Conservation (phyloP, 53 echinoderm and acorn worm species). For the Hippasteria phrygiana region DNA sequence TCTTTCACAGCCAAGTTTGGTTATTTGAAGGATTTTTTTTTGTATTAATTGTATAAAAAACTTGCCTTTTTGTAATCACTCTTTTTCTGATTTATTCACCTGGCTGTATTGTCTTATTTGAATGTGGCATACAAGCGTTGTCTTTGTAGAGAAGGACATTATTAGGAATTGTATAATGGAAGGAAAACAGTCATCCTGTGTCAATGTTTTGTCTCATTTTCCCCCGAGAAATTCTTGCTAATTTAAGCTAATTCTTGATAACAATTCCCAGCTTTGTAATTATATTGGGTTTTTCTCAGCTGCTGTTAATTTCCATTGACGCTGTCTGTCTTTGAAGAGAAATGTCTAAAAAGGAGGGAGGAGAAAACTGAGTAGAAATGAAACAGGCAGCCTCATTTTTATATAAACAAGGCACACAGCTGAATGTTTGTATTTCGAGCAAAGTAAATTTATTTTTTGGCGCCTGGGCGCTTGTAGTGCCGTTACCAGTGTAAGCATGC, state of each 20-base stretch:
- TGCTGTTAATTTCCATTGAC: not conserved
- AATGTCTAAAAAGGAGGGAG: not conserved
- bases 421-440: conserved; percentile 50
- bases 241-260: not conserved
- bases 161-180: no score
- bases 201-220: no score
- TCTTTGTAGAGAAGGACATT: no score
- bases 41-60: no score
- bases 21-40: no score
- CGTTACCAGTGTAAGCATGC: conserved; percentile 17
- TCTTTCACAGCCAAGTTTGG: no score
- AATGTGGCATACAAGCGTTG: no score
- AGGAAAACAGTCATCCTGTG: no score
- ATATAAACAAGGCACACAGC: conserved; percentile 27
- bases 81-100: no score
- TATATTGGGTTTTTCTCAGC: not conserved
- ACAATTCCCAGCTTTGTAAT: not conserved
- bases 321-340: not conserved
- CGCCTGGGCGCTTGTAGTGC: conserved; percentile 4
- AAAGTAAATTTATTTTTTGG: conserved; percentile 61
- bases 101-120: no score
- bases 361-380: not conserved
- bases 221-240: no score
- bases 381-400: conserved; percentile 10
- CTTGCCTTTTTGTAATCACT: no score